Conservation (phyloP, 2,888 invertebrate genomes). For the Spicauda simplicius region DNA sequence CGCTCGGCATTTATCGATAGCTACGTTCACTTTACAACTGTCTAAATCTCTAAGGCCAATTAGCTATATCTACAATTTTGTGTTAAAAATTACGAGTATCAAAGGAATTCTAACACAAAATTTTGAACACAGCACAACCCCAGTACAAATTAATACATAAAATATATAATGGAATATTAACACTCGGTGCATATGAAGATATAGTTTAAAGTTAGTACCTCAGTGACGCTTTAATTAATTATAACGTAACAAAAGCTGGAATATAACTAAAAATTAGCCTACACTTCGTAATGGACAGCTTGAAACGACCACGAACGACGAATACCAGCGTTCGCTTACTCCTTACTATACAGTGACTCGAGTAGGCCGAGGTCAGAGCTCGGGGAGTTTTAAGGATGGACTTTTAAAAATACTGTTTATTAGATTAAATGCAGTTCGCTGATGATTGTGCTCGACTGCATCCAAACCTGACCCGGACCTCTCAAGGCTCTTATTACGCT, state of each 20-base stretch:
- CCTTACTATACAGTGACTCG: constrained; percentile 39
- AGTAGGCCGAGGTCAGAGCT: constrained; percentile 16
- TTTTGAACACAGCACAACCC: constrained; percentile 69
- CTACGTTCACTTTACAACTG: constrained; percentile 63
- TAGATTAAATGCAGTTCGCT: neutral
- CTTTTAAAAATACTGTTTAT: constrained; percentile 9
- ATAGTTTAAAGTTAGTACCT: constrained; percentile 69
- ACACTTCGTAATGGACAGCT: constrained; percentile 62
- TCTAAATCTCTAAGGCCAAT: constrained; percentile 77
- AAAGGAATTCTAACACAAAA: constrained; percentile 68
- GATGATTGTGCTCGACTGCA: constrained; percentile 30
- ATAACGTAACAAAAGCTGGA: constrained; percentile 69
- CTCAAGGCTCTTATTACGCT: neutral
- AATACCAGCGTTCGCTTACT: constrained; percentile 3
- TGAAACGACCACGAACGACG: constrained; percentile 42
- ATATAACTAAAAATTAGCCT: constrained; percentile 67
- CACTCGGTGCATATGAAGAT: constrained; percentile 72
- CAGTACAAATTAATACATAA: constrained; percentile 55
- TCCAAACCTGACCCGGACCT: constrained; percentile 7
- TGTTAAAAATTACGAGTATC: constrained; percentile 60
- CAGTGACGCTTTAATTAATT: constrained; percentile 62
- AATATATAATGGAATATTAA: constrained; percentile 61
- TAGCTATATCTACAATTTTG: constrained; percentile 80
- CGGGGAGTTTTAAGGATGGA: constrained; percentile 3
- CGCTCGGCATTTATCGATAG: constrained; percentile 63